Evolutionary conservation across 1,140 invertebrate genomes (phyloP).

Genomic region (Heliconius hermathena): DNA sequence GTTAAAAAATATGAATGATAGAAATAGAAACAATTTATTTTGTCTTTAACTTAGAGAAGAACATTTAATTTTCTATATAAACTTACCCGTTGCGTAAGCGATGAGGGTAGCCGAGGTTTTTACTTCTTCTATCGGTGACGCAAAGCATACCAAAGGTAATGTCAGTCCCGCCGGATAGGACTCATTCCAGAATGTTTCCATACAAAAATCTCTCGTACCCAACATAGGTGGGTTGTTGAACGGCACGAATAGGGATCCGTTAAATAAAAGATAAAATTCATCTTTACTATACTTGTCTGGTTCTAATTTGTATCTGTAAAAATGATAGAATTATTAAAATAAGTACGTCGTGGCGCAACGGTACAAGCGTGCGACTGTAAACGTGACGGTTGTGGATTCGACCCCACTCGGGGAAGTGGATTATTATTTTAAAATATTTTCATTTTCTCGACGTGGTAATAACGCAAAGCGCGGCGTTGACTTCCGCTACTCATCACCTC

Average conservation of each 20-base stretch:
- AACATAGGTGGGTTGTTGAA: constrained; percentile 71
- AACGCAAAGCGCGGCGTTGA: too few species aligned
- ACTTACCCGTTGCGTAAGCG: constrained; percentile 63
- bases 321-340: not conserved
- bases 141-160: constrained; percentile 78
- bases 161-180: constrained; percentile 66
- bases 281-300: constrained; percentile 79
- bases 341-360: too few species aligned
- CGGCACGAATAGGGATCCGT: constrained; percentile 83
- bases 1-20: too few species aligned
- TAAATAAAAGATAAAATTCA: constrained; percentile 82
- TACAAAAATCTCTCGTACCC: constrained; percentile 82
- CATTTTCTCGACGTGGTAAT: too few species aligned
- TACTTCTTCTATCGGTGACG: constrained; percentile 53
- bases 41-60: not conserved
- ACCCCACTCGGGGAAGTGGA: too few species aligned
- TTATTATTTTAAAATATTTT: too few species aligned
- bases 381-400: too few species aligned
- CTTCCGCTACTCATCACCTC: too few species aligned
- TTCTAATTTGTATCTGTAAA: constrained; percentile 80
- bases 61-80: not conserved
- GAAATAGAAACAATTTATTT: not conserved
- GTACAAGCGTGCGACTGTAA: too few species aligned
- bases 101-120: constrained; percentile 65
- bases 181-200: constrained; percentile 78